phyloP scores from a whole-genome alignment of 2,888 invertebrate genomes.

The Suillia variegata region DNA sequence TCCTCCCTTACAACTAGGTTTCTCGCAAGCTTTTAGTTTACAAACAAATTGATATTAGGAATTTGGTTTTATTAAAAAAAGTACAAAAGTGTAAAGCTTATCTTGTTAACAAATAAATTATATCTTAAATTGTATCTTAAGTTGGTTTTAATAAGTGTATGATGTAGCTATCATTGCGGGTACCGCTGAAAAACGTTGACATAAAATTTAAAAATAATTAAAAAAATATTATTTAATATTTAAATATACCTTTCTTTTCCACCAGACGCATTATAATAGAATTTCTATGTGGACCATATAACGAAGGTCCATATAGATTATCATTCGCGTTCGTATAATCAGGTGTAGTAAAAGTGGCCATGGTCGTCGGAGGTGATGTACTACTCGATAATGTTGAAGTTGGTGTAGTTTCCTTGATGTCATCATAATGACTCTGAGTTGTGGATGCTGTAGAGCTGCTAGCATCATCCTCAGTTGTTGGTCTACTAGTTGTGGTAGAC shows the following conservation, averaged over 20 bases:
- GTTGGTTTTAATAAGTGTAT: no score
- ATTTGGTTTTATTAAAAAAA: no score
- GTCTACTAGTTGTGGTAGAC: no score
- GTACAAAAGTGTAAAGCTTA: no score
- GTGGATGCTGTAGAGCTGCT: neutral
- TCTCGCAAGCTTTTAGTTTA: no score
- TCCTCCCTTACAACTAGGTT: no score
- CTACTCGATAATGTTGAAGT: slow-evolving; percentile 11
- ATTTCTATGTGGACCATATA: slow-evolving; percentile 39
- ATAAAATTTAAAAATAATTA: neutral
- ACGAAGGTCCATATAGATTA: slow-evolving; percentile 31
- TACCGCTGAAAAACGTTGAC: no score
- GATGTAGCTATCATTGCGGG: no score
- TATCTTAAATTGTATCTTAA: no score
- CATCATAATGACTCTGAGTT: slow-evolving; percentile 4
- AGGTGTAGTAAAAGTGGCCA: slow-evolving; percentile 3
- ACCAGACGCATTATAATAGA: slow-evolving; percentile 44
- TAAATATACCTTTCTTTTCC: slow-evolving; percentile 25
- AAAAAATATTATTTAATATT: neutral
- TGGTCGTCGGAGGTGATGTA: neutral
- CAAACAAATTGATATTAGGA: no score
- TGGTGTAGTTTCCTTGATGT: slow-evolving; percentile 4
- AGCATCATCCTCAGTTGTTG: no score
- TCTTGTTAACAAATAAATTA: no score
- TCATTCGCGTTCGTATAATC: neutral